Percentiles rank a stretch among this genome's conserved stretches.
phyloP scores from a whole-genome alignment of 2,888 invertebrate genomes.

The Amphiduros pacificus region DNA sequence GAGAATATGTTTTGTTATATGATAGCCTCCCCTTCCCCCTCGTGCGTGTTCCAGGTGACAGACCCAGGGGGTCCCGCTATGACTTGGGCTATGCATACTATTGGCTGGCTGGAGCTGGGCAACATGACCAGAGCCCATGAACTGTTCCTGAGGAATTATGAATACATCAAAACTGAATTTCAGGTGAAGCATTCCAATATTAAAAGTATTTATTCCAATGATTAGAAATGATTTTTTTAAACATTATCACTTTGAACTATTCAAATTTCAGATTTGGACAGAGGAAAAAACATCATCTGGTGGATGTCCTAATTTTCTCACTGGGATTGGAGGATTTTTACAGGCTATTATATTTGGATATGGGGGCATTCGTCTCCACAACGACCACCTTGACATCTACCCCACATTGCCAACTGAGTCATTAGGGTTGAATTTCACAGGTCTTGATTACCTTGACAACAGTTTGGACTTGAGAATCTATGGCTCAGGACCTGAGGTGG shows the following conservation, averaged over 20 bases:
- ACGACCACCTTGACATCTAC: constrained; percentile 38
- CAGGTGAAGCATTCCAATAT: constrained; percentile 62
- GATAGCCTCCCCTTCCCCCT: no score
- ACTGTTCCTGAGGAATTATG: constrained; percentile 51
- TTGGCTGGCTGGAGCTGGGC: constrained; percentile 58
- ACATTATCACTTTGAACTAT: no score
- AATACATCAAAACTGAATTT: constrained; percentile 55
- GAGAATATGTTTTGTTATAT: no score
- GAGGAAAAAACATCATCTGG: no score
- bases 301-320: constrained; percentile 61
- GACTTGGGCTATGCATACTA: constrained; percentile 62
- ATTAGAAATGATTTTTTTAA: no score
- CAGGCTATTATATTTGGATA: constrained; percentile 60
- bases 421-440: constrained; percentile 43
- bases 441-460: constrained; percentile 48
- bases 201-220: no score
- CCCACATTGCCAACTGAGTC: constrained; percentile 42
- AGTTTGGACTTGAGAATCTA: no score
- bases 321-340: constrained; percentile 61
- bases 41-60: no score
- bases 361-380: constrained; percentile 53
- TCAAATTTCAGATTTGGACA: no score
- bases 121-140: constrained; percentile 47
- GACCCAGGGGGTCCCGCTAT: constrained; percentile 58
- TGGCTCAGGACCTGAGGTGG: no score